phyloP scores from a whole-genome alignment of 2,888 invertebrate genomes.

The Mycalesis mineus region DNA sequence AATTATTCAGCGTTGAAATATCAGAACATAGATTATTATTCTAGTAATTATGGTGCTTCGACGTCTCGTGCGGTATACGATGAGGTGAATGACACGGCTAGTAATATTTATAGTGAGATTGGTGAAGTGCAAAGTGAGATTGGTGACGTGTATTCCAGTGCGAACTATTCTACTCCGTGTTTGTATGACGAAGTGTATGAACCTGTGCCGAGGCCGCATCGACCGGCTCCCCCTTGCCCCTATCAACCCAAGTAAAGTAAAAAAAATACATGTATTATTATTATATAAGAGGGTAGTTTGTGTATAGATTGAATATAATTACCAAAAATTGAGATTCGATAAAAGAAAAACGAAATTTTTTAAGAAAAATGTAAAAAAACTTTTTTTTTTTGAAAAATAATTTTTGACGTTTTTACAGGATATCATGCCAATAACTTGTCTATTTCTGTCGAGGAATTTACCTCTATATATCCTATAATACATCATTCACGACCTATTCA shows the following conservation, averaged over 20 bases:
- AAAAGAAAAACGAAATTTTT: too few relatives aligned
- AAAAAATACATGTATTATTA: too few relatives aligned
- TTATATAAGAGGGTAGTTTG: too few relatives aligned
- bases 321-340: too few relatives aligned
- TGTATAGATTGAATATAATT: neutral
- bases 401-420: too few relatives aligned
- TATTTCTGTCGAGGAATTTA: too few relatives aligned
- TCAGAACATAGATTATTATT: constrained; percentile 56
- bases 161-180: constrained; percentile 42
- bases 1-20: constrained; percentile 67
- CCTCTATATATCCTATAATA: too few relatives aligned
- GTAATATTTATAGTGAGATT: constrained; percentile 65
- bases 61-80: constrained; percentile 53
- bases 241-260: constrained; percentile 20
- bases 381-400: too few relatives aligned
- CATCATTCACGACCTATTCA: too few relatives aligned
- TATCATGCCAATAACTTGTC: too few relatives aligned
- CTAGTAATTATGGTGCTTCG: constrained; percentile 37
- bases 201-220: constrained; percentile 70
- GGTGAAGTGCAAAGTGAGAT: constrained; percentile 35
- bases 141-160: constrained; percentile 8
- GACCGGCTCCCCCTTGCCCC: constrained; percentile 80
- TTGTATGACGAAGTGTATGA: constrained; percentile 69
- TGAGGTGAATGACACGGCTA: constrained; percentile 60
- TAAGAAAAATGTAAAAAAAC: too few relatives aligned